These are phyloP conservation scores for Brachionus manjavacas DNA, from an alignment of 1,140 invertebrate genomes.

Conservation along the genomic window DNA sequence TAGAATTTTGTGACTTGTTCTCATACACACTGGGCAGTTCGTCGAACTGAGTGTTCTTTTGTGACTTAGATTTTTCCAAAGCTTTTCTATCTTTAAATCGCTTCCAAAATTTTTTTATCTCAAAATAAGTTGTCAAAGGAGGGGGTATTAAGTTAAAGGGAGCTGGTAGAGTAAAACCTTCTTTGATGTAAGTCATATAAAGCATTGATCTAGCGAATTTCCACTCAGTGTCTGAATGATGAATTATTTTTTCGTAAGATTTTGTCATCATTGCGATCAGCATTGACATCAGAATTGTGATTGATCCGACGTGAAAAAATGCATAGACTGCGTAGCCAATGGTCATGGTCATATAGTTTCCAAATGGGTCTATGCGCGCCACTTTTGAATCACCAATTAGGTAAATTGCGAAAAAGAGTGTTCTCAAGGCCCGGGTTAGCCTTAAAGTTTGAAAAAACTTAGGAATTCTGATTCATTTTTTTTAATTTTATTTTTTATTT, in stretches of 20 bases:
- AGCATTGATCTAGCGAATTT: slow-evolving; percentile 80
- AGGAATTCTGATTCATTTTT: too few relatives aligned
- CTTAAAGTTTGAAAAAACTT: slow-evolving; percentile 53
- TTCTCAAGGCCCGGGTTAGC: slow-evolving; percentile 70
- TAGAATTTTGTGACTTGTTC: not conserved
- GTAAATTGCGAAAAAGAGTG: slow-evolving; percentile 66
- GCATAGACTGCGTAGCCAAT: slow-evolving; percentile 55
- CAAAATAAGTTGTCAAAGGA: slow-evolving; percentile 66
- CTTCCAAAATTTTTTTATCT: not conserved
- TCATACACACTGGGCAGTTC: slow-evolving; percentile 36
- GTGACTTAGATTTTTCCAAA: not conserved
- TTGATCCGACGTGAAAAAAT: slow-evolving; percentile 57
- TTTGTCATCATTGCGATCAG: slow-evolving; percentile 62
- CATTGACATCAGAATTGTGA: slow-evolving; percentile 62
- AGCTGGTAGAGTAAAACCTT: slow-evolving; percentile 74
- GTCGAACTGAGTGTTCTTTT: not conserved
- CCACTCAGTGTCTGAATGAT: slow-evolving; percentile 81
- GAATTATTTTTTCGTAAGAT: slow-evolving; percentile 61
- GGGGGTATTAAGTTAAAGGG: slow-evolving; percentile 83
- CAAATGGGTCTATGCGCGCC: slow-evolving; percentile 60
- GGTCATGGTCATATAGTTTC: slow-evolving; percentile 42
- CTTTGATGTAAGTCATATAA: slow-evolving; percentile 87
- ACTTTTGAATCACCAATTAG: slow-evolving; percentile 60
- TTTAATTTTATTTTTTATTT: too few relatives aligned
- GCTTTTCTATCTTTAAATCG: not conserved